phyloP scores from a whole-genome alignment of 2,888 invertebrate genomes.

The Cephus spinipes region DNA sequence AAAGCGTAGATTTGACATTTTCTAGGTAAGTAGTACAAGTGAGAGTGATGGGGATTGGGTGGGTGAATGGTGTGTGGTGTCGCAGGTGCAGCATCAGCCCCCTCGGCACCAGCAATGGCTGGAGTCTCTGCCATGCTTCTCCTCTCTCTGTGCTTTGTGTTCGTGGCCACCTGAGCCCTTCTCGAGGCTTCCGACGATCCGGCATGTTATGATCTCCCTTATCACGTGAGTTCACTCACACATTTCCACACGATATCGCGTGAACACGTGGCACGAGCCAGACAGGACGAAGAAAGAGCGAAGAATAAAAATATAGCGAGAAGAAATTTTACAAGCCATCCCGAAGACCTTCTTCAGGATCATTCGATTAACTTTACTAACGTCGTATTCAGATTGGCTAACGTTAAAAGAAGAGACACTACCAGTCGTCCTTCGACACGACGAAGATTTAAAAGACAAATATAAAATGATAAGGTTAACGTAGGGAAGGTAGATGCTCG shows the following conservation, averaged over 20 bases:
- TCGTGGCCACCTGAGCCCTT: conserved; percentile 66
- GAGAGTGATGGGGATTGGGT: conserved; percentile 49
- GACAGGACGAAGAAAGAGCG: neutral
- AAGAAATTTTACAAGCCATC: neutral
- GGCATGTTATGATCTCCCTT: conserved; percentile 63
- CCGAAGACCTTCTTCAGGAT: neutral
- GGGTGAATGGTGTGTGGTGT: conserved; percentile 64
- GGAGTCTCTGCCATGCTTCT: conserved; percentile 67
- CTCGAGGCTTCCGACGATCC: conserved; percentile 62
- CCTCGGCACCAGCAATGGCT: conserved; percentile 62
- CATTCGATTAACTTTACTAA: neutral
- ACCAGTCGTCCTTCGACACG: neutral
- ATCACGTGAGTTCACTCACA: conserved; percentile 65
- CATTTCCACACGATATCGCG: conserved; percentile 29
- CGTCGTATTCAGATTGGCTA: neutral
- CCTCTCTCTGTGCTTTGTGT: conserved; percentile 68
- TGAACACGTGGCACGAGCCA: neutral
- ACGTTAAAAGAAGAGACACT: neutral
- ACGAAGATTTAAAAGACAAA: neutral
- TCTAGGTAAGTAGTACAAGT: conserved; percentile 49
- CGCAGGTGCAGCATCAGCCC: conserved; percentile 67
- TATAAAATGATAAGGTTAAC: neutral
- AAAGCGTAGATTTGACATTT: conserved; percentile 21
- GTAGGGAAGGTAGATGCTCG: neutral
- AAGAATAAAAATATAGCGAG: neutral